phyloP scores from a whole-genome alignment of 2,113 vertebrate species.

The Accipiter cooperii region DNA sequence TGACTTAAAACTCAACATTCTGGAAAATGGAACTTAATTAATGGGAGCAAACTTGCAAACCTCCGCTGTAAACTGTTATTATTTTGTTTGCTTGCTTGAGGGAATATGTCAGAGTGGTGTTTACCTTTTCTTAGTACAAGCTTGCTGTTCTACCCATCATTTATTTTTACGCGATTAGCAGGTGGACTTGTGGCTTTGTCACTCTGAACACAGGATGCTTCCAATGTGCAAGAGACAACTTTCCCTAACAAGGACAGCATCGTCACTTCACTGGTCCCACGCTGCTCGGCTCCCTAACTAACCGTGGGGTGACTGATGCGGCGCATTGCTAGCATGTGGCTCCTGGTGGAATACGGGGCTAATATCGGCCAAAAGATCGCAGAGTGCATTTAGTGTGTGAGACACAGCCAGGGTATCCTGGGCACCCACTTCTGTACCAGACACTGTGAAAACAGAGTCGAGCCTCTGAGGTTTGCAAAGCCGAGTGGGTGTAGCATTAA shows the following conservation, averaged over 20 bases:
- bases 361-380: not conserved
- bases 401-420: not conserved
- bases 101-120: conserved; percentile 2
- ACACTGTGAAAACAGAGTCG: not conserved
- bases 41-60: conserved; percentile 5
- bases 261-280: not conserved
- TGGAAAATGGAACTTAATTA: conserved; percentile 41
- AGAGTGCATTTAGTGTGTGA: not conserved
- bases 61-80: conserved; percentile 15
- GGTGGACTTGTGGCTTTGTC: not conserved
- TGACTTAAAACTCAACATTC: conserved; percentile 11
- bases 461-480: not conserved
- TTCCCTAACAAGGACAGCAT: not conserved
- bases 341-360: not conserved
- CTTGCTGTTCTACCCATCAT: conserved; percentile 5
- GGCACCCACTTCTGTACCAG: not conserved
- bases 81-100: conserved; percentile 16
- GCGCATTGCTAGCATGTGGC: rapidly evolving
- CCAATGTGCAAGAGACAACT: not conserved
- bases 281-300: not conserved
- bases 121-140: conserved; percentile 30
- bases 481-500: not conserved
- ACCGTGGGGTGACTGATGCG: not conserved
- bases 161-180: conserved; percentile 13
- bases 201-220: not conserved